Evolutionary conservation across 1,140 invertebrate species (phyloP), one percentile per base, ranked within the genome.

Genomic region (Frieseomelitta varia): DNA sequence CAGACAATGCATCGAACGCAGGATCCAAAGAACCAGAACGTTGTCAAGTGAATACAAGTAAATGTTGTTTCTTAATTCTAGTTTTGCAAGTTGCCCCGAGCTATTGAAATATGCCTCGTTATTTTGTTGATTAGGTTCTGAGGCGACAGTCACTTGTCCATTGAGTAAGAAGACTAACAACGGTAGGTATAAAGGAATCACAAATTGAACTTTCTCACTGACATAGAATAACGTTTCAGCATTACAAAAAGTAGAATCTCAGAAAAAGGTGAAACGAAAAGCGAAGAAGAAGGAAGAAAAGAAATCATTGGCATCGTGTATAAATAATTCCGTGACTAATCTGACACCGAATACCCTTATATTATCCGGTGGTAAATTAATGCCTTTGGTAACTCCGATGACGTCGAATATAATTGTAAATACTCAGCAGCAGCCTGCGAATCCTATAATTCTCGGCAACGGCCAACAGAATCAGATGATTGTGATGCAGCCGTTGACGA

Each of bases 401-500:
- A 88, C 94, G 11, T 90, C 93, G 61, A 95, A 95, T 51, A 94
- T 95, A 21, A 92, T 95, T 74, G 94, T 95, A 61, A 94, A 93
- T 85, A 83, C 91, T 56, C 93, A 93, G 56, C 68, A 92, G 17
- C 91, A 90, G 67, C 77, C 93, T 2, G 71, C 92, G 30, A 94
- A 90, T 84, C 88, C 93, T 21, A 94, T 95, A 81, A 94, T 95
- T 67, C 86, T 95, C 11, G 92, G 94, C 61, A 94, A 92, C 63
- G 87, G 89, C 12, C 94, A 93, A 30, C 89, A 92, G n/a, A 94
- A 90, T 91, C 94, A 94, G 63, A 95, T 95, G 94, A 94, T 95
- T 55, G 93, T 95, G 0, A 94, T 95, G 79, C 94, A 95, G 77
- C 92, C 94, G 6, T 78, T 94, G 56, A 71, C 91, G 1, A 94